These are phyloP conservation scores for Abrostola triplasia DNA, from an alignment of 2,888 invertebrate genomes.

Conservation along the genomic window DNA sequence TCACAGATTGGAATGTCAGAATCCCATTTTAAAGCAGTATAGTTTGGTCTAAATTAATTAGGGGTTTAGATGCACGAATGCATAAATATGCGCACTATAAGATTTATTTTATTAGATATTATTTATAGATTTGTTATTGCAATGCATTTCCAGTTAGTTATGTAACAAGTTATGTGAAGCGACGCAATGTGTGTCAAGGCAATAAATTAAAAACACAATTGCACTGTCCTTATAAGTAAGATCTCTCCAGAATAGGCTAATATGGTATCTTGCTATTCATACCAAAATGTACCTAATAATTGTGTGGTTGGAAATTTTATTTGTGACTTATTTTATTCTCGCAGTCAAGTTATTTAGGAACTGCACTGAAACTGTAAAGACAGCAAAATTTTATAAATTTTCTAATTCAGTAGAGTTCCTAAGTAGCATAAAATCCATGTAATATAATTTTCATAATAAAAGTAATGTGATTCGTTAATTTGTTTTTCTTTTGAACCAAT, in stretches of 20 bases:
- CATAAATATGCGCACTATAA: constrained; percentile 10
- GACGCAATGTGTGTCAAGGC: constrained; percentile 1
- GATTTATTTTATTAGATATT: constrained; percentile 24
- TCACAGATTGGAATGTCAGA: no score
- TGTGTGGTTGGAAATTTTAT: constrained; percentile 10
- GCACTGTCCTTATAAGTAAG: constrained; percentile 5
- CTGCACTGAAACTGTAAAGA: constrained; percentile 13
- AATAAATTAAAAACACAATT: constrained; percentile 10
- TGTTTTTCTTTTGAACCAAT: constrained; percentile 3
- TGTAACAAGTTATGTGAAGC: constrained; percentile 4
- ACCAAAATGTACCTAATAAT: background rate
- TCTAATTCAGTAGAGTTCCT: constrained; percentile 28
- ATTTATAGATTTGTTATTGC: constrained; percentile 35
- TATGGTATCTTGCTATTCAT: background rate
- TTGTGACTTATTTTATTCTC: constrained; percentile 12
- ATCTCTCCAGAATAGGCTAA: constrained; percentile 18
- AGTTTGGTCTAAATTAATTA: background rate
- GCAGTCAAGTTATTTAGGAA: constrained; percentile 11
- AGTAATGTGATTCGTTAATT: constrained; percentile 45
- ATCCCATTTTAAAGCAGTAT: no score
- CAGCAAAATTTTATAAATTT: constrained; percentile 20
- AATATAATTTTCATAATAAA: constrained; percentile 54
- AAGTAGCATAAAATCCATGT: constrained; percentile 24
- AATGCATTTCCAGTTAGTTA: constrained; percentile 21
- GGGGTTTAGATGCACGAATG: background rate